Evolutionary conservation across 2,888 invertebrate species (phyloP).

Genomic region (Ectobius pallidus): DNA sequence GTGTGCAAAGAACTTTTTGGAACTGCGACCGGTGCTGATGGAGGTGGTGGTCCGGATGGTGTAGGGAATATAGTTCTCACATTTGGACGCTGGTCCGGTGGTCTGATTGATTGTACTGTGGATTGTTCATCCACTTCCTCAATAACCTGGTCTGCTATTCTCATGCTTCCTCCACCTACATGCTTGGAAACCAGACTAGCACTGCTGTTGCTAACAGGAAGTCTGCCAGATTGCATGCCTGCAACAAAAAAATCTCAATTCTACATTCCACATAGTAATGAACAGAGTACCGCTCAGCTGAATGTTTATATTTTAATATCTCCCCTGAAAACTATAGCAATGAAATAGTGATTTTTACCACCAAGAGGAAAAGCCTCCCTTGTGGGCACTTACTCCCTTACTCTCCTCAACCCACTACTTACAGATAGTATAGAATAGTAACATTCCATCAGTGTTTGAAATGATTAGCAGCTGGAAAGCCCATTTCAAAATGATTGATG

Average conservation of each 20-base stretch:
- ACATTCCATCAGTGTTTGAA: no score
- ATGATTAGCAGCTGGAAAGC: no score
- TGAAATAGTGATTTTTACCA: no score
- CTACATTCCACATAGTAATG: background rate
- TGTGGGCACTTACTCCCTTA: no score
- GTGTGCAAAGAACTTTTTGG: slow-evolving; percentile 52
- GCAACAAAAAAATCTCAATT: background rate
- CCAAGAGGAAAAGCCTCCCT: no score
- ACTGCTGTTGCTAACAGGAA: slow-evolving; percentile 32
- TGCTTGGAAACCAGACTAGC: slow-evolving; percentile 44
- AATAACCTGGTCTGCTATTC: slow-evolving; percentile 73
- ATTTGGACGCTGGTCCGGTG: slow-evolving; percentile 42
- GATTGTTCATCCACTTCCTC: slow-evolving; percentile 77
- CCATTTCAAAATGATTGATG: no score
- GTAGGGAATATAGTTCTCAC: slow-evolving; percentile 46
- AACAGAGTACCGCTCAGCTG: no score
- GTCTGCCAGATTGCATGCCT: background rate
- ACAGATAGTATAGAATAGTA: no score
- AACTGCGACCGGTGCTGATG: slow-evolving; percentile 69
- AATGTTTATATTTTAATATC: no score
- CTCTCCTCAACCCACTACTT: no score
- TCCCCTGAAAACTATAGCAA: background rate
- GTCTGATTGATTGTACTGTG: slow-evolving; percentile 76
- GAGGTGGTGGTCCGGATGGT: slow-evolving; percentile 58
- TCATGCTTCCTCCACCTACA: slow-evolving; percentile 60